Evolutionary conservation across 2,113 vertebrate species (phyloP), one percentile per base, ranked within the genome.

Genomic region (Puntigrus tetrazona): DNA sequence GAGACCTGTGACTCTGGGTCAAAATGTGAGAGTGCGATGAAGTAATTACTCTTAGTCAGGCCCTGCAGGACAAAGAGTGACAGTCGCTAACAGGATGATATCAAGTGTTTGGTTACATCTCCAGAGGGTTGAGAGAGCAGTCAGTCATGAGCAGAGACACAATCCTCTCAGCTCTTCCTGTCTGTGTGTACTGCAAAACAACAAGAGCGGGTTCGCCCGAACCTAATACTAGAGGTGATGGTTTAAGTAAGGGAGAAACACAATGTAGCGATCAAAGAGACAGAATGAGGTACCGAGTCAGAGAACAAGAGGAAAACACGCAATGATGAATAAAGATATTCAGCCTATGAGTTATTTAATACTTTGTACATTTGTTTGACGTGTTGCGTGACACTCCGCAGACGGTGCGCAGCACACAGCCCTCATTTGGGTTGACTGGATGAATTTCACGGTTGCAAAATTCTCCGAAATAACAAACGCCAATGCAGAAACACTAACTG

Each of bases 1-100:
- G 61, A 61, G 55, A 78, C n/a, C 36, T 13, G 4, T 25, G 36
- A 63, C 55, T 43, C 55, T 78, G n/a, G 77, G 55, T 78, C 77
- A 61, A 61, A 18, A 67, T 67, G 78, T 67, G 41, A 45, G 25
- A 80, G 78, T 14, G 59, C 50, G 78, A 81, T 81, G 78, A 67
- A 81, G 78, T 67, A 81, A 81, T 81, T 81, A 81, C 78, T 67
- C 16, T 78, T 45, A 50, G 27, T 47, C 61, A 31, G 41, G 27
- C 78, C 27, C 43, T 67, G 78, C n/a, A 67, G 78, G 61, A 81
- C 59, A 81, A 22, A 81, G 78, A 81, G 41, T 81, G 59, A 31
- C 78, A 81, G 59, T 27, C 5, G 41, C 57, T 81, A 81, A 67
- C 59, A 29, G 57, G 43, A 67, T 67, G 61, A 81, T 50, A 67